Evolutionary conservation across 2,888 invertebrate species (phyloP), one percentile per base, ranked within the genome.

Genomic region (Sturmia bella): DNA sequence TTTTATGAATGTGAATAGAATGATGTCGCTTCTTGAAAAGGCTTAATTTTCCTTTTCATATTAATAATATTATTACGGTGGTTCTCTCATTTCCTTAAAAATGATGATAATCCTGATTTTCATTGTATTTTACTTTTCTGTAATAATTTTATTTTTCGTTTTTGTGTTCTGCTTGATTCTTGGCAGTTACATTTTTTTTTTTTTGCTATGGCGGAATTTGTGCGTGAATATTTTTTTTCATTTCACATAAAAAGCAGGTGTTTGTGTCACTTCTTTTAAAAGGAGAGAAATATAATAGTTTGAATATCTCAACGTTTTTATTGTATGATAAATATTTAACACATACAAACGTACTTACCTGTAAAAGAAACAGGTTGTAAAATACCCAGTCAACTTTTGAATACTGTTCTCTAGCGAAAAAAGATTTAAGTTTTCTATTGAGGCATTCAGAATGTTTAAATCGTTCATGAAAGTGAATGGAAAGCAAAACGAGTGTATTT

Each of bases 171-270:
- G 13, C 41, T 57, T 39, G 39, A 39, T 57, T 15, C 15, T 61
- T 15, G 37, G 17, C 6, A 39, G 39, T 57, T 56, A 12, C 2
- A 5, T 9, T 15, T 64, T 15, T 12, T 6, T 17, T 32, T 45
- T 1, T 27, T 63, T n/a, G 19, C 39, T 17, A 1, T 11, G 52
- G 13, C 13, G n/a, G n/a, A 24, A 17, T 2, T 13, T 52, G 21
- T 52, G 32, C 32, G 32, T 32, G 32, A 32, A 32, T 32, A 6
- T 52, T 15, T 52, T 24, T n/a, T 19, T 19, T 19, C 4, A 32
- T 15, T 27, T 13, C 7, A 59, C 41, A 48, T 19, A 19, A 6
- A 11, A 50, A n/a, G 41, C 77, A 70, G 70, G 77, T 77, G 77
- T 64, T 66, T 21, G 21, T 52, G 52, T 66, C 64, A 70, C 48